These are phyloP conservation scores for Sphaeramia orbicularis DNA, from an alignment of 2,797 vertebrate genomes.

Conservation along the genomic window DNA sequence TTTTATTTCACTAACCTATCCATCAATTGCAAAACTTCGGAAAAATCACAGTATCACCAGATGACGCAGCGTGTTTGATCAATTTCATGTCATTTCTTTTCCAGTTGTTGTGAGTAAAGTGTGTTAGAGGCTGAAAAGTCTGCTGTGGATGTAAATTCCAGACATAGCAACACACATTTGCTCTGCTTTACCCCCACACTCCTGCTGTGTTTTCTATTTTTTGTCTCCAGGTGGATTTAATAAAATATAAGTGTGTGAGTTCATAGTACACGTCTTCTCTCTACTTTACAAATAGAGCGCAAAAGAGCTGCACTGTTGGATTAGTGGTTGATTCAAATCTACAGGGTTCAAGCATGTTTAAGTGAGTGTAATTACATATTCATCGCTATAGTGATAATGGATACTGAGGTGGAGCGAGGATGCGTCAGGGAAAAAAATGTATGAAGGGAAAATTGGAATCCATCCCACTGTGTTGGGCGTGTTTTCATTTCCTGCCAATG, in stretches of 20 bases:
- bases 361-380: background rate
- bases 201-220: background rate
- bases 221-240: slow-evolving; percentile 32
- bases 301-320: background rate
- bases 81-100: no score
- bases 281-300: no score
- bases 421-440: slow-evolving; percentile 2
- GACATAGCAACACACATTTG: slow-evolving; percentile 33
- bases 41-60: background rate
- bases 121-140: background rate
- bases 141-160: slow-evolving; percentile 39
- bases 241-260: slow-evolving; percentile 15
- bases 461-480: slow-evolving; percentile 50
- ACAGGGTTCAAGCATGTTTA: no score
- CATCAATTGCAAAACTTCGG: background rate
- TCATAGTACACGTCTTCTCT: background rate
- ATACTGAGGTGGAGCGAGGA: slow-evolving; percentile 26
- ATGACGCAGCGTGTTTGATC: background rate
- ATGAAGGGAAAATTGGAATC: slow-evolving; percentile 33
- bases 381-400: background rate
- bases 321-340: background rate
- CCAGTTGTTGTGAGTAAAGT: no score
- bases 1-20: background rate
- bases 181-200: slow-evolving; percentile 6
- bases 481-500: slow-evolving; percentile 62